A percentile compares a stretch with the other conserved stretches of the same genome.
phyloP scores from a whole-genome alignment of 2,113 vertebrate species.

The Psettodes erumei region DNA sequence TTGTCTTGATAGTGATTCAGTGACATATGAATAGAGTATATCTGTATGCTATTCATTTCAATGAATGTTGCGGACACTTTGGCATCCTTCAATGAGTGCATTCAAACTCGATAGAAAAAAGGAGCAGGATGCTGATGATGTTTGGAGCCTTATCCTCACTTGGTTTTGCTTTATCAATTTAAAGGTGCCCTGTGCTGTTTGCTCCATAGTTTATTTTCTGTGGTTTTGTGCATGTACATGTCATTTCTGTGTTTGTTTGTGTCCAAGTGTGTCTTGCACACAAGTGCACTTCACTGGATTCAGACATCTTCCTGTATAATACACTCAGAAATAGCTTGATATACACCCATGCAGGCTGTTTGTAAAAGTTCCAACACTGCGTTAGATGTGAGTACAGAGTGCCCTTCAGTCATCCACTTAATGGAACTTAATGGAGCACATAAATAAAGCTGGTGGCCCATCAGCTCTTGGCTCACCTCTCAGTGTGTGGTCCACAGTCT shows the following conservation, averaged over 20 bases:
- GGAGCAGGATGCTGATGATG: too few species aligned
- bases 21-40: not conserved
- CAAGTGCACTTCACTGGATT: not conserved
- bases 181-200: not conserved
- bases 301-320: too few species aligned
- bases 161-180: not conserved
- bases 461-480: constrained; percentile 19
- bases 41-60: too few species aligned
- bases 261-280: not conserved
- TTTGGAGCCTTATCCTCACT: too few species aligned
- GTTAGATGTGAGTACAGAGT: constrained; percentile 11
- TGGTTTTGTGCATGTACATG: not conserved
- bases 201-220: not conserved
- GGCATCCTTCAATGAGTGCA: not conserved
- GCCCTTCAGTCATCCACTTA: constrained; percentile 9
- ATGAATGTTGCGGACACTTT: too few species aligned
- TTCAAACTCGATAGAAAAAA: not conserved
- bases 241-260: not conserved
- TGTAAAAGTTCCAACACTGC: not conserved
- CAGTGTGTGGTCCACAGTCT: constrained; percentile 7
- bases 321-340: too few species aligned
- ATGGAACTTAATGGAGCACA: constrained; percentile 30
- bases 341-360: not conserved
- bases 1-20: not conserved
- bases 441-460: constrained; percentile 34